Evolutionary conservation across 2,113 vertebrate genomes (phyloP), one percentile per base, ranked within the genome.

Genomic region (Campylorhamphus procurvoides): DNA sequence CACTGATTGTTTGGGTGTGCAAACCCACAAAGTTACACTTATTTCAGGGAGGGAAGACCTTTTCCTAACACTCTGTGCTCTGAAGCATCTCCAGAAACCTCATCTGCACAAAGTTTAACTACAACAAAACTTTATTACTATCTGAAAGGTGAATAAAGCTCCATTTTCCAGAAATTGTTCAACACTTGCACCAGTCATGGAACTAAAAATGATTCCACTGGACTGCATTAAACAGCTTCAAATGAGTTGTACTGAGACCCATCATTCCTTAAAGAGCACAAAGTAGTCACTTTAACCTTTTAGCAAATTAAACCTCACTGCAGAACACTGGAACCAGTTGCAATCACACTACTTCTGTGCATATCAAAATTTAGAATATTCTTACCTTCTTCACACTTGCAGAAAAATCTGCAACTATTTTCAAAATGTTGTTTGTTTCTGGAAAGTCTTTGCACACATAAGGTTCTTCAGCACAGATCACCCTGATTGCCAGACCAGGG

Each of bases 381-480:
- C 82, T 94, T 96, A 99, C 99, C 98, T 99, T 99, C 98, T 99
- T 99, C 97, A 99, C 98, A 79, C 99, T 99, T 37, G 99, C 99
- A 90, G 99, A 99, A 97, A 99, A 99, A 97, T 99, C 99, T 85
- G 99, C 98, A 90, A 99, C 97, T 86, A 99, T 99, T 98, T 99
- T 99, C 95, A 99, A 97, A 93, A 99, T 99, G 97, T 99, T 99
- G 98, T 99, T 99, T 40, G 99, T 99, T 97, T 99, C 99, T 14
- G 99, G 98, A 66, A 99, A 99, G 95, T 99, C 99, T 97, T 99
- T 99, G 97, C 99, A 99, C 95, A 99, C 96, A 11, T 99, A 99
- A n/a, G 99, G 99, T 44, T 99, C 99, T 78, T 99, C 99, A 86
- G 99, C 99, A 98, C 99, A 99, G 97, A 99, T 99, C 89, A 99